A percentile compares a stretch with the other conserved stretches of the same genome.
Evolutionary conservation across 2,113 vertebrate genomes (phyloP).

Genomic region (Psilopogon haemacephalus): DNA sequence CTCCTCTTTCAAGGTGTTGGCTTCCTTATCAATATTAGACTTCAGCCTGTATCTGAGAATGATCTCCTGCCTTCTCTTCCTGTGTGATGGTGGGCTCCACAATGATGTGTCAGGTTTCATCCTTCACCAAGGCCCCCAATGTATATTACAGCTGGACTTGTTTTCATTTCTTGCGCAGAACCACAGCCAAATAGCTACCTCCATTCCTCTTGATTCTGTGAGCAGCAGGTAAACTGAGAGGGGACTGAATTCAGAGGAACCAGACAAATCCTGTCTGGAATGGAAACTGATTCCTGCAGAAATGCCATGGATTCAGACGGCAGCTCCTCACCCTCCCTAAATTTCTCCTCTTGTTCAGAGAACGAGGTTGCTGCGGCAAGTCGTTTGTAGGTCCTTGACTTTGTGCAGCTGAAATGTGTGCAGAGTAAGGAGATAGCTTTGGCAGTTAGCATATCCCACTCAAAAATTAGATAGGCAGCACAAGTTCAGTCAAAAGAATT

Average conservation of each 20-base stretch:
- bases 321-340: neutral
- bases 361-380: neutral
- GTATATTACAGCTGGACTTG: neutral
- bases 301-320: neutral
- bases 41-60: neutral
- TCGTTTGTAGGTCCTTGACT: neutral
- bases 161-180: neutral
- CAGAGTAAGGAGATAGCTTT: neutral
- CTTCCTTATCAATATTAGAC: neutral
- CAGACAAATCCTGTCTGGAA: neutral
- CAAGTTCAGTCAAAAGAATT: neutral
- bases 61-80: neutral
- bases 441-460: neutral
- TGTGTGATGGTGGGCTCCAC: fast-evolving
- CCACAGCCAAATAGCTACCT: neutral
- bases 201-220: fast-evolving
- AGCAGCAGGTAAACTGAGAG: neutral
- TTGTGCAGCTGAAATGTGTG: neutral
- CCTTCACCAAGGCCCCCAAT: neutral
- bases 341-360: neutral
- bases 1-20: neutral
- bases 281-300: neutral
- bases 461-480: neutral
- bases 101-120: neutral
- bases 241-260: neutral